Evolutionary conservation across 2,888 invertebrate genomes (phyloP), one percentile per base, ranked within the genome.

Genomic region (Leucophenga maculata): DNA sequence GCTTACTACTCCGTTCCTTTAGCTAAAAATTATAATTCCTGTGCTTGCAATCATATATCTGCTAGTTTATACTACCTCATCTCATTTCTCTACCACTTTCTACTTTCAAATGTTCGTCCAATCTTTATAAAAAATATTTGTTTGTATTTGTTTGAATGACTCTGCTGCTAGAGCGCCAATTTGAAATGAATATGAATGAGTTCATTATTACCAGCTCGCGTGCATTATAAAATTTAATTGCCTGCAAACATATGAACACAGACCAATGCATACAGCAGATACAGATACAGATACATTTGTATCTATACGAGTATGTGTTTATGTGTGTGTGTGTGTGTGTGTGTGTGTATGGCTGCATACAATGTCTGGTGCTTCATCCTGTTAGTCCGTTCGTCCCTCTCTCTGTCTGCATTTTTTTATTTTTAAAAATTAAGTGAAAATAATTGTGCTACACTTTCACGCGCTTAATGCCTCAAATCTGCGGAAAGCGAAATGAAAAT

Each of bases 121-220:
- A 39, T 39, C 11, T 39, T 39, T 39, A 8, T 11, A 39, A 32
- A 32, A 32, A 8, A 32, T 39, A 8, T 39, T 31, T 20, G 26
- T 26, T 44, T 16, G 32, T 31, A 20, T n/a, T 4, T 20, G 20
- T 60, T 32, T 48, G 44, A 46, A 18, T 20, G 18, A 50, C 18
- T n/a, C 50, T 50, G 22, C 26, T 26, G n/a, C n/a, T n/a, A n/a
- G n/a, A 22, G 16, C 26, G 22, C 13, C 55, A 57, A 57, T 26
- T 26, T 62, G 46, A 46, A 62, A 62, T 62, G 62, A 62, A 62
- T 62, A 62, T 46, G 62, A 62, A 62, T 62, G 62, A 62, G 62
- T 62, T 62, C 46, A 62, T 62, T 62, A 62, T 62, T 62, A 39
- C 9, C 39, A 39, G 46, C 46, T 26, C n/a, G 31, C 31, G 44